phyloP scores from a whole-genome alignment of 2,888 invertebrate genomes.

The Tridacna gigas region DNA sequence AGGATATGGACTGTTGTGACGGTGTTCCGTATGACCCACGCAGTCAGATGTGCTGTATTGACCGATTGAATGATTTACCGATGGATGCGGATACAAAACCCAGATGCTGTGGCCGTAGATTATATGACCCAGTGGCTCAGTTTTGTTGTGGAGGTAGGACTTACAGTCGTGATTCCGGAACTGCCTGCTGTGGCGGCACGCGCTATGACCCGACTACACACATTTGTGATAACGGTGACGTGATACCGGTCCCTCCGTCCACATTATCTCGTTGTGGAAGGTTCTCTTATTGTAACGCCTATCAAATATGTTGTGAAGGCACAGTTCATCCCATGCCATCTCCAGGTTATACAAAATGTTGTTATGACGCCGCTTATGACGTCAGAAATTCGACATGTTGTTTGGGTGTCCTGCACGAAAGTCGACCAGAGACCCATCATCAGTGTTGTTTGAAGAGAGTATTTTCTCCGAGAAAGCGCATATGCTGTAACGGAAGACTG shows the following conservation, averaged over 20 bases:
- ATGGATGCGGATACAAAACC: neutral
- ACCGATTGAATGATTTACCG: slow-evolving; percentile 4
- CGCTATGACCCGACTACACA: neutral
- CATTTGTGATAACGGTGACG: neutral
- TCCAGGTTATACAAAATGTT: slow-evolving; percentile 21
- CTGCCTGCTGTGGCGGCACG: neutral
- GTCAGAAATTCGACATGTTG: slow-evolving; percentile 31
- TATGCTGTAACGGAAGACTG: slow-evolving; percentile 38
- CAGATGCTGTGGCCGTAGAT: slow-evolving; percentile 3
- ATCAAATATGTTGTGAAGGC: slow-evolving; percentile 35
- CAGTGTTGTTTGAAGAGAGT: slow-evolving; percentile 30
- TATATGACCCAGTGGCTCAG: neutral
- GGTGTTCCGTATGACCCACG: slow-evolving; percentile 15
- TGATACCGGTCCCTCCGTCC: neutral
- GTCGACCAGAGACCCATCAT: neutral
- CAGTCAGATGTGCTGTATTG: slow-evolving; percentile 35
- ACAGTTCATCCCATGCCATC: neutral
- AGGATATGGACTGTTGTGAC: slow-evolving; percentile 35
- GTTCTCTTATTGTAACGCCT: neutral
- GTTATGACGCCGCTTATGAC: slow-evolving; percentile 24
- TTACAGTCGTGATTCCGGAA: neutral
- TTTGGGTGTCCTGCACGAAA: slow-evolving; percentile 5
- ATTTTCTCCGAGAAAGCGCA: slow-evolving; percentile 22
- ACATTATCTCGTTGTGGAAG: slow-evolving; percentile 23
- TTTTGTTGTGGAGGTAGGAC: slow-evolving; percentile 7